These are phyloP conservation scores for Nasonia vitripennis DNA, from an alignment of 1,140 invertebrate genomes.

Conservation along the genomic window DNA sequence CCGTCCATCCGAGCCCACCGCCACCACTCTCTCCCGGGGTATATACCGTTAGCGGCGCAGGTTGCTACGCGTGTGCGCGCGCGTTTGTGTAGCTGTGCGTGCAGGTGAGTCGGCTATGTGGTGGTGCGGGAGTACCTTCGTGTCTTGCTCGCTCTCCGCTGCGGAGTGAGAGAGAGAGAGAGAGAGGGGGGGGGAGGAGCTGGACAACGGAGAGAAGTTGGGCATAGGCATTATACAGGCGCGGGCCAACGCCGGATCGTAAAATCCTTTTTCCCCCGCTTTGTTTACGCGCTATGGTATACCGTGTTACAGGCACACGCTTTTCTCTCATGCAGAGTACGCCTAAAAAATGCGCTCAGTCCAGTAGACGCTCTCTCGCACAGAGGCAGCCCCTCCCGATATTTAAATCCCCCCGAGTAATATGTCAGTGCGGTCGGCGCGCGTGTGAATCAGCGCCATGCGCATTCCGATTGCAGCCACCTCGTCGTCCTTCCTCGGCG, in stretches of 20 bases:
- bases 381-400: no score
- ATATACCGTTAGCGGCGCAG: not conserved
- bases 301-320: no score
- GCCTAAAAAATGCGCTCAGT: no score
- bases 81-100: not conserved
- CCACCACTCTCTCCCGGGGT: not conserved
- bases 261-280: not conserved
- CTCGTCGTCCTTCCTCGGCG: not conserved
- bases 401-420: no score
- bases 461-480: conserved; percentile 40
- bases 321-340: not conserved
- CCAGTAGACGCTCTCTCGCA: not conserved
- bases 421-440: not conserved
- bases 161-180: no score
- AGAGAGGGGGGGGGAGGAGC: no score
- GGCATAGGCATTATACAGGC: not conserved
- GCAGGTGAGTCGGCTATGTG: not conserved
- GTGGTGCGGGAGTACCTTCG: not conserved
- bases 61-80: not conserved
- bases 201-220: not conserved
- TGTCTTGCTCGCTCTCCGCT: not conserved
- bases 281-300: not conserved
- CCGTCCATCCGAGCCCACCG: conserved; percentile 52
- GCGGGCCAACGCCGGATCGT: not conserved
- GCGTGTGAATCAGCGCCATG: conserved; percentile 35